Conservation (phyloP, 2,113 vertebrate genomes). For the Heptranchias perlo region DNA sequence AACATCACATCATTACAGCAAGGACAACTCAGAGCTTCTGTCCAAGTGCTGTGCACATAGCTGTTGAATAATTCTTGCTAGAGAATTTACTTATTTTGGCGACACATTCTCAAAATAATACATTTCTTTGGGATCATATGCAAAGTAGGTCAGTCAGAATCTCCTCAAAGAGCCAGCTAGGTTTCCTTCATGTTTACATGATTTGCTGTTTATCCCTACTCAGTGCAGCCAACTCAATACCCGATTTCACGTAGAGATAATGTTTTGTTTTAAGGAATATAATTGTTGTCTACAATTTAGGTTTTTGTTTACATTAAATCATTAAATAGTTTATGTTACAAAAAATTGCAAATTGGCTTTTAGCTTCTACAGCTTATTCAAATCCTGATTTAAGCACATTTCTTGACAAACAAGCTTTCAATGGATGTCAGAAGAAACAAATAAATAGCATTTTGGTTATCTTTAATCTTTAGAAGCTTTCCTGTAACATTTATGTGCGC, state of each 20-base stretch:
- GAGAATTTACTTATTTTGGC: background rate
- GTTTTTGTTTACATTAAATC: background rate
- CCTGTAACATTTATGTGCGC: background rate
- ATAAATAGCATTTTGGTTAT: background rate
- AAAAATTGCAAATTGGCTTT: background rate
- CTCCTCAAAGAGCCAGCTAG: no score
- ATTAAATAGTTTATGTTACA: background rate
- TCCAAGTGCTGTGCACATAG: no score
- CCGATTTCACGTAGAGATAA: no score
- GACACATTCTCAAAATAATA: background rate
- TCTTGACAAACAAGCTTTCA: background rate
- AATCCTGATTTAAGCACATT: background rate
- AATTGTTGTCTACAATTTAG: no score
- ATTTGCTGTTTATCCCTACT: background rate
- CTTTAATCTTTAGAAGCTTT: background rate
- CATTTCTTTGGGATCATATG: background rate
- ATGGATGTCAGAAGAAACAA: background rate
- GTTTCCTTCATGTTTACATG: background rate
- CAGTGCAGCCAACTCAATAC: background rate
- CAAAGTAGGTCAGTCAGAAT: background rate
- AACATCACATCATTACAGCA: no score
- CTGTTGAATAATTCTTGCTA: background rate
- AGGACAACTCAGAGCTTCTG: no score
- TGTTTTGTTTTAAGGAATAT: no score
- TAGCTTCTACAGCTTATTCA: background rate